phyloP scores from a whole-genome alignment of 2,113 vertebrate species.

The Engystomops pustulosus region DNA sequence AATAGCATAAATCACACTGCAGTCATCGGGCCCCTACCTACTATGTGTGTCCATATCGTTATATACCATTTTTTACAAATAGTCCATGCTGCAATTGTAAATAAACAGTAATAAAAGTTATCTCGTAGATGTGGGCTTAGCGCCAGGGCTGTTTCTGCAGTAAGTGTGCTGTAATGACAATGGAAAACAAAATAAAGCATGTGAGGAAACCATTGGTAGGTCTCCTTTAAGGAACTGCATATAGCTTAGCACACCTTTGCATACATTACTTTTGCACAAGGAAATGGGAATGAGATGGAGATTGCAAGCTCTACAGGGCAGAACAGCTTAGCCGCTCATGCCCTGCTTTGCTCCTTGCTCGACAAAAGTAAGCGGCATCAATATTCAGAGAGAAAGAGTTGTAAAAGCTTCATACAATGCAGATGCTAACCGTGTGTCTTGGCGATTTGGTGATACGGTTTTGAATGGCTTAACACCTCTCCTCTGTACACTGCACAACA shows the following conservation, averaged over 20 bases:
- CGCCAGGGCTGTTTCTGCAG: too few relatives aligned
- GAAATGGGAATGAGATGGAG: background rate
- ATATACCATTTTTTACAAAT: too few relatives aligned
- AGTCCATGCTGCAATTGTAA: too few relatives aligned
- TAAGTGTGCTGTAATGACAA: too few relatives aligned
- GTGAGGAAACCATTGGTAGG: background rate
- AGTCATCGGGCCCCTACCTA: too few relatives aligned
- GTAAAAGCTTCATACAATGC: constrained; percentile 42
- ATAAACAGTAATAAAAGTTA: too few relatives aligned
- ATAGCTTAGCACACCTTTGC: background rate
- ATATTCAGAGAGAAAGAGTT: constrained; percentile 47
- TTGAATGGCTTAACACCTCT: constrained; percentile 48
- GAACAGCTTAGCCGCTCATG: background rate
- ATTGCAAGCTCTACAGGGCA: constrained; percentile 23
- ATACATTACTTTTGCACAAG: constrained; percentile 12
- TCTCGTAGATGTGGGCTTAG: too few relatives aligned
- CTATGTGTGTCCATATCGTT: too few relatives aligned
- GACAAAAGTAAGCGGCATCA: background rate
- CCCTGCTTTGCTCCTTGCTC: background rate
- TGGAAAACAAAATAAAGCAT: too few relatives aligned
- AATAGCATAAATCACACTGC: too few relatives aligned
- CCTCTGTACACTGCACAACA: constrained; percentile 44
- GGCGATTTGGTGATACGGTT: constrained; percentile 49
- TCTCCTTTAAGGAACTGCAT: background rate
- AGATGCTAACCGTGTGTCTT: constrained; percentile 30